Percentiles rank a stretch among this genome's conserved stretches.
Evolutionary conservation across 2,797 vertebrate species (phyloP).

Genomic region (Melanotaenia boesemani): DNA sequence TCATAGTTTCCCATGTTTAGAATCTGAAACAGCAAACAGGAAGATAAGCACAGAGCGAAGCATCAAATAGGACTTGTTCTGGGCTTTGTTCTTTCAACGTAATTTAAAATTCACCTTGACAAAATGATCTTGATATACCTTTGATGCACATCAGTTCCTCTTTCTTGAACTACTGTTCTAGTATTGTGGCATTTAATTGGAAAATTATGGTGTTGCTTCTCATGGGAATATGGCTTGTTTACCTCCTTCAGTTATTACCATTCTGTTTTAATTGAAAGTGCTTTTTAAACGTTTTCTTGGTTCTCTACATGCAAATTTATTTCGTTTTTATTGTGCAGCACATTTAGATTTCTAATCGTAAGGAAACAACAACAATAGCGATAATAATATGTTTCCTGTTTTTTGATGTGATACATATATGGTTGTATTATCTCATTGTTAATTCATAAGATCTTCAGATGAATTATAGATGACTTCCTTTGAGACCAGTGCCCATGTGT

Average conservation of each 20-base stretch:
- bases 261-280: not conserved
- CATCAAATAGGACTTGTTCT: too few relatives aligned
- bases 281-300: not conserved
- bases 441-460: constrained; percentile 83
- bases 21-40: too few relatives aligned
- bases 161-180: not conserved
- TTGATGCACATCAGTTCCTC: not conserved
- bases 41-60: too few relatives aligned
- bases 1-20: too few relatives aligned
- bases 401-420: constrained; percentile 81
- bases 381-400: constrained; percentile 72
- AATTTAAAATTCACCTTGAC: too few relatives aligned
- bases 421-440: constrained; percentile 79
- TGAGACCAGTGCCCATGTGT: constrained; percentile 78
- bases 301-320: constrained; percentile 9
- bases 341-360: constrained; percentile 21
- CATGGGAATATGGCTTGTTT: not conserved
- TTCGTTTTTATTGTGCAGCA: constrained; percentile 31
- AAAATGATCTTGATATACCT: not conserved
- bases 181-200: constrained; percentile 25
- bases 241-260: constrained; percentile 5
- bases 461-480: constrained; percentile 84
- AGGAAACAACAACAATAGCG: constrained; percentile 37
- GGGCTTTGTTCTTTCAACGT: too few relatives aligned
- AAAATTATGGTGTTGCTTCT: constrained; percentile 36